Evolutionary conservation across 2,113 vertebrate species (phyloP), one percentile per base, ranked within the genome.

Genomic region (Montifringilla adamsi): DNA sequence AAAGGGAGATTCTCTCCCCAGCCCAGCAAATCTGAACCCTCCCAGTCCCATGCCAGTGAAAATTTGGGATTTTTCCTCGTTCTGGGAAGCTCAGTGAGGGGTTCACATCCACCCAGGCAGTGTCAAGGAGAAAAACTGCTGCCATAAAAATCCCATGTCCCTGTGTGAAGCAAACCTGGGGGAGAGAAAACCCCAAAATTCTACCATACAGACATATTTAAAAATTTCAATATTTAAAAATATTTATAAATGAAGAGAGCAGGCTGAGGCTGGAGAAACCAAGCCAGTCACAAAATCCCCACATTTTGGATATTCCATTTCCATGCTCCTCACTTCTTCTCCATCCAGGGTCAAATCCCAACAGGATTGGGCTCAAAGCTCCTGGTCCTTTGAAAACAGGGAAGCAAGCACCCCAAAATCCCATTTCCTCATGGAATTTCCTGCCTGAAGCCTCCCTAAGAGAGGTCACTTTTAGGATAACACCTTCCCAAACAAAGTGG

Each of bases 81-180:
- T 24, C 21, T 23, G 44, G 59, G 76, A 20, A 56, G 7, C 59
- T 23, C 58, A 6, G 4, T 3, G 12, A 82, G 39, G 12, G 49
- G 14, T 23, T 49, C 33, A 0, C 0, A 1, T 4, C 17, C 21
- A 5, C 1, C 39, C 75, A 28, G 46, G 14, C 62, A 24, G 21
- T 2, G 53, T 26, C 30, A 27, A 18, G 3, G 7, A 58, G 15
- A 27, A 4, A 5, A 16, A 6, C 2, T 8, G 14, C n/a, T 43
- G 8, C 74, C 30, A n/a, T 4, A 56, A 58, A 56, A 58, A 50
- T 43, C 35, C 33, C 50, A 4, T 0, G 2, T 13, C 23, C 37
- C 41, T 30, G 22, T 10, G 41, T 27, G 59, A 59, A 33, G 5
- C 23, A 47, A 70, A 3, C 3, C 22, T 26, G 7, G 77, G 7